These are phyloP conservation scores for Prosapia bicincta DNA, from an alignment of 2,888 invertebrate genomes.

Conservation along the genomic window DNA sequence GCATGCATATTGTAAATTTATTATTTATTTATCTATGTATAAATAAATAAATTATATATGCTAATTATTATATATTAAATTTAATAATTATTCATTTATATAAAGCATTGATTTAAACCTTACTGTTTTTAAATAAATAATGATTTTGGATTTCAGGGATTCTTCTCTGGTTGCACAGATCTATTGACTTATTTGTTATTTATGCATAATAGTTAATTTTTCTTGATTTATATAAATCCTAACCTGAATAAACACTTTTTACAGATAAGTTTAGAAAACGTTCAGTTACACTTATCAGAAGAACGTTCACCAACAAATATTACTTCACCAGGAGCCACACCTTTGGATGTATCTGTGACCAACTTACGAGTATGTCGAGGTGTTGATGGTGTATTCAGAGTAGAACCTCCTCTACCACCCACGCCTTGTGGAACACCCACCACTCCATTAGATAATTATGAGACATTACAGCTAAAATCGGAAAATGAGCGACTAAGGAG, in stretches of 20 bases:
- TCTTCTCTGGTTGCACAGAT: no score
- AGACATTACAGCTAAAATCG: conserved; percentile 28
- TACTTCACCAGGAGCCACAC: conserved; percentile 78
- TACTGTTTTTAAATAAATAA: no score
- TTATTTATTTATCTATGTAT: no score
- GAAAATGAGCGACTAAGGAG: conserved; percentile 64
- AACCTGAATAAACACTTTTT: no score
- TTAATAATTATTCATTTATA: no score
- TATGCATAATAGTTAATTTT: no score
- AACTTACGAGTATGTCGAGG: conserved; percentile 68
- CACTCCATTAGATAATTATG: conserved; percentile 32
- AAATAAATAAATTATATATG: no score
- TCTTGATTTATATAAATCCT: background rate
- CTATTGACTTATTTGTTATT: background rate
- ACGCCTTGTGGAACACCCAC: conserved; percentile 7
- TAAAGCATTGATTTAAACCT: no score
- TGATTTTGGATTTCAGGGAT: no score
- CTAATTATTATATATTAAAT: no score
- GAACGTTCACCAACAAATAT: conserved; percentile 78
- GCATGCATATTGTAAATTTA: no score
- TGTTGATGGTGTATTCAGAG: conserved; percentile 67
- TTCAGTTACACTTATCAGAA: conserved; percentile 72
- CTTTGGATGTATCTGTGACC: conserved; percentile 69
- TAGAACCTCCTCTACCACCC: conserved; percentile 54
- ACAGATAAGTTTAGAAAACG: conserved; percentile 70